phyloP scores from a whole-genome alignment of 2,888 invertebrate species.

The Fragum whitleyi region DNA sequence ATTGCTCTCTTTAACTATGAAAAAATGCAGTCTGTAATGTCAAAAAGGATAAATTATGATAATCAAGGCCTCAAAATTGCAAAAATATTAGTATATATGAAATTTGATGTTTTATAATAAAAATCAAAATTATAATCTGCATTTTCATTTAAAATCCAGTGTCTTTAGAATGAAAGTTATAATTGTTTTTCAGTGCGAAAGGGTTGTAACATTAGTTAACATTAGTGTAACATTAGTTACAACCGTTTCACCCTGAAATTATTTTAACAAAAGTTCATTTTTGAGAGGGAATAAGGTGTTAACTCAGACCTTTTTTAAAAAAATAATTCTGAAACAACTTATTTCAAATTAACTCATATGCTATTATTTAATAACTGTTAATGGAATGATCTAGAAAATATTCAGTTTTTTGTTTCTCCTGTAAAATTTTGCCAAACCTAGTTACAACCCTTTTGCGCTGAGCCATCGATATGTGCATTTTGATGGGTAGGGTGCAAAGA shows the following conservation, averaged over 20 bases:
- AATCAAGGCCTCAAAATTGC: too few species aligned
- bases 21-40: too few species aligned
- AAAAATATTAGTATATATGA: too few species aligned
- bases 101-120: too few species aligned
- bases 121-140: too few species aligned
- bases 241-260: constrained; percentile 1
- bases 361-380: not conserved
- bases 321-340: not conserved
- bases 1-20: too few species aligned
- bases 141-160: too few species aligned
- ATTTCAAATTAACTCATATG: not conserved
- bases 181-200: not conserved
- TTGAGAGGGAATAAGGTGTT: not conserved
- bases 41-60: too few species aligned
- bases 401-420: constrained; percentile 7
- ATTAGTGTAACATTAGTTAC: too few species aligned
- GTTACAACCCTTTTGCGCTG: constrained; percentile 12
- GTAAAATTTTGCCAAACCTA: constrained; percentile 6
- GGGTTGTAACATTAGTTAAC: constrained; percentile 2
- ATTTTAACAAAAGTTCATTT: not conserved
- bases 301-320: constrained; percentile 4
- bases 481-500: too few species aligned
- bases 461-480: constrained; percentile 14
- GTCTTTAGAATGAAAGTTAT: not conserved
- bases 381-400: not conserved